Percentiles rank a stretch among this genome's conserved stretches.
Evolutionary conservation across 1,140 invertebrate species (phyloP).

Genomic region (Hylaeus anthracinus): DNA sequence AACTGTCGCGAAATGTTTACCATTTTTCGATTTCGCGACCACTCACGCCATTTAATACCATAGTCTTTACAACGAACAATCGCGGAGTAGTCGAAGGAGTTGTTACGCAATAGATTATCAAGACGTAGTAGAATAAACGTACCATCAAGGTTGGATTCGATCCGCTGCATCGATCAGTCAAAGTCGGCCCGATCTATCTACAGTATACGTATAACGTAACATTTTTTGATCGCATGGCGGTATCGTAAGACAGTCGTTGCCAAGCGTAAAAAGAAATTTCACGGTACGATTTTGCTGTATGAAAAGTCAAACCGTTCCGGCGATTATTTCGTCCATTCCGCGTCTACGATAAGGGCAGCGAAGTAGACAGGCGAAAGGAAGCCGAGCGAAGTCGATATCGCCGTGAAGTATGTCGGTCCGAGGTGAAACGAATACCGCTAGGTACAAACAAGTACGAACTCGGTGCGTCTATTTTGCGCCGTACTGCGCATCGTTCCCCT

Average conservation of each 20-base stretch:
- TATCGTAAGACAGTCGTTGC: too few species aligned
- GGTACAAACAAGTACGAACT: conserved; percentile 35
- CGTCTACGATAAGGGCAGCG: neutral
- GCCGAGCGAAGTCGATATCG: conserved; percentile 18
- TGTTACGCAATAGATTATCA: neutral
- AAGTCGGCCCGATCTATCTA: conserved; percentile 4
- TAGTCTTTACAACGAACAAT: neutral
- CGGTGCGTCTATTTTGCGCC: conserved; percentile 38
- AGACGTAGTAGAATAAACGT: conserved; percentile 3
- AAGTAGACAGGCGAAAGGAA: conserved; percentile 10
- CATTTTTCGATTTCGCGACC: neutral
- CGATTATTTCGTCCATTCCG: neutral
- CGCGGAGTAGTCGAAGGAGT: neutral
- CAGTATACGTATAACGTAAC: too few species aligned
- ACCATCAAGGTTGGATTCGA: conserved; percentile 20
- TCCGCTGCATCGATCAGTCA: neutral
- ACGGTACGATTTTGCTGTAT: too few species aligned
- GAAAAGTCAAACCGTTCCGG: neutral
- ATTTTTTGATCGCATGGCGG: too few species aligned
- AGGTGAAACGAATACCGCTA: conserved; percentile 36
- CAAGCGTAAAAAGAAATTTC: too few species aligned
- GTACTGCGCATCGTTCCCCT: conserved; percentile 32
- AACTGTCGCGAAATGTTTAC: neutral
- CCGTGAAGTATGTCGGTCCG: conserved; percentile 20
- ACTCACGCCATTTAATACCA: neutral